Percentiles rank a stretch among this genome's conserved stretches.
Conservation (phyloP, 1,140 invertebrate genomes). For the Cephus cinctus region DNA sequence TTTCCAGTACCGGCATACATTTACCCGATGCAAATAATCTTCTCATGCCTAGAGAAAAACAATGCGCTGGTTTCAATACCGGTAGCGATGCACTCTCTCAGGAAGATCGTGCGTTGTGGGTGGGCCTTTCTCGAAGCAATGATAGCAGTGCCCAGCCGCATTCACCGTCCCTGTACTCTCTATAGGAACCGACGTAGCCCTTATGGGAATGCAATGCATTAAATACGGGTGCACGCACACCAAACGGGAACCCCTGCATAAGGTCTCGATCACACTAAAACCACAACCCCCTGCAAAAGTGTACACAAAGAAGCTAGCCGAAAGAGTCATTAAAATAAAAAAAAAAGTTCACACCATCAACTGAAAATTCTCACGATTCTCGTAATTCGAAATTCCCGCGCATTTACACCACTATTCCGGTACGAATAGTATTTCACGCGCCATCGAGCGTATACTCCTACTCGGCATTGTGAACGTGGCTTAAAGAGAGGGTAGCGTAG, state of each 20-base stretch:
- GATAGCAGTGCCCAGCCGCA: slow-evolving; percentile 32
- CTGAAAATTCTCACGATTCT: no score
- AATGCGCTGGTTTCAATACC: slow-evolving; percentile 56
- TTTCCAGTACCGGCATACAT: no score
- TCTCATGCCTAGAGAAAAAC: slow-evolving; percentile 52
- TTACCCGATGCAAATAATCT: slow-evolving; percentile 53
- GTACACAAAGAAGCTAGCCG: no score
- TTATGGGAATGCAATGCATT: slow-evolving; percentile 46
- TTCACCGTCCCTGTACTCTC: slow-evolving; percentile 32
- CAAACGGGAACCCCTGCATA: no score
- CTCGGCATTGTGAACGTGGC: slow-evolving; percentile 21
- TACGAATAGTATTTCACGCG: no score
- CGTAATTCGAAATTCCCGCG: no score
- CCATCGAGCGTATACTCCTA: not conserved
- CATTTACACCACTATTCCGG: no score
- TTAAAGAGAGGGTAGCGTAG: slow-evolving; percentile 29
- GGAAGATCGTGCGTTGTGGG: slow-evolving; percentile 55
- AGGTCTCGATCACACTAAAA: no score
- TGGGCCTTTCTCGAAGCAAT: slow-evolving; percentile 45
- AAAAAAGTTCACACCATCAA: no score
- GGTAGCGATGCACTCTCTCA: slow-evolving; percentile 43
- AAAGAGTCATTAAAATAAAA: no score
- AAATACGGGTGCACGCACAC: slow-evolving; percentile 39
- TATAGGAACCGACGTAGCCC: slow-evolving; percentile 32
- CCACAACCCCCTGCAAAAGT: no score